Evolutionary conservation across 2,888 invertebrate species (phyloP), one percentile per base, ranked within the genome.

Genomic region (Ctenicera cuprea): DNA sequence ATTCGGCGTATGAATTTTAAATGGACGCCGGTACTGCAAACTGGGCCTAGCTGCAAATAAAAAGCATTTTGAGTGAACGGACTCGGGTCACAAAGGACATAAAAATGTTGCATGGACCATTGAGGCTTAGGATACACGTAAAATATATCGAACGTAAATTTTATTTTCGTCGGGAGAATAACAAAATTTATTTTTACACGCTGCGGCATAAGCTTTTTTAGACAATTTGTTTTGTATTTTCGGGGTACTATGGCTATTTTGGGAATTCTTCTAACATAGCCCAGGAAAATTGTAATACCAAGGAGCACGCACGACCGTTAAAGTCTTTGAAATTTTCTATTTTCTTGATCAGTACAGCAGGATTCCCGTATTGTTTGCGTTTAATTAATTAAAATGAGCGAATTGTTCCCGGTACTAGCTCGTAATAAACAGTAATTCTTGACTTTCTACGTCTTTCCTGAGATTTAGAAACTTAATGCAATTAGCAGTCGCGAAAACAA

Each of bases 71-170:
- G 50, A 63, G 48, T 41, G 66, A 67, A 66, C 52, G 70, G 70
- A 52, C 66, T 65, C 22, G 63, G 74, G 74, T 74, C 71, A 71
- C 71, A 67, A 74, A 74, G 54, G 68, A 67, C 68, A 74, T 74
- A 71, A 74, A 74, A 74, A 68, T 74, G 71, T 68, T 74, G 71
- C 66, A 74, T 59, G 67, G 64, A 62, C 69, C 71, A 63, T 70
- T 65, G 71, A 71, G 54, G 70, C 74, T 63, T 74, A 68, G 71
- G 57, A 71, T 68, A 62, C 71, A 68, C 74, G 71, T 74, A 71
- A 74, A 74, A 74, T 74, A 74, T 71, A 74, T 74, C 70, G 74
- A 74, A 74, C 70, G 66, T 74, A 74, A 74, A 74, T 74, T 74
- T 74, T 74, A 74, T 71, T 74, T 74, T 67, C 74, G 71, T 52